phyloP scores from a whole-genome alignment of 2,797 vertebrate genomes.

The Tokudaia muenninki region DNA sequence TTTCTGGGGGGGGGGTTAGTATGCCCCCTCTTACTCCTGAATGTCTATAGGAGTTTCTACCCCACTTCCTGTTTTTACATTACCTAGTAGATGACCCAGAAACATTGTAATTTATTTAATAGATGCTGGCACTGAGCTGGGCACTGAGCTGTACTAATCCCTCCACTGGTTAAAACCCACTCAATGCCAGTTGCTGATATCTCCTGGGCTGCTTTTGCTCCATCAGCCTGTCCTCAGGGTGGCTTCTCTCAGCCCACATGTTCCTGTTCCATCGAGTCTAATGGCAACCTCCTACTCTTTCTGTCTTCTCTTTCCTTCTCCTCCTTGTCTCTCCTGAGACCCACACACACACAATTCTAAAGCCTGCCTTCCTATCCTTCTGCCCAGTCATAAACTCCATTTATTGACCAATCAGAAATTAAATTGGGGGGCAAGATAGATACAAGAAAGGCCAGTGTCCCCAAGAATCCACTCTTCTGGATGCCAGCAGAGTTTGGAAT shows the following conservation, averaged over 20 bases:
- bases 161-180: background rate
- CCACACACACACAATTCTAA: background rate
- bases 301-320: background rate
- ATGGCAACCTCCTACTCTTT: background rate
- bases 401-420: background rate
- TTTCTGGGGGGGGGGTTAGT: background rate
- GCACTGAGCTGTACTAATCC: background rate
- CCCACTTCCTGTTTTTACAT: background rate
- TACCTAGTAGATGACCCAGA: background rate
- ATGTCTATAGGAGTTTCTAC: no score
- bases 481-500: background rate
- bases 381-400: background rate
- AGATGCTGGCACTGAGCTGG: background rate
- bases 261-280: background rate
- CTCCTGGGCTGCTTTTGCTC: background rate
- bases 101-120: background rate
- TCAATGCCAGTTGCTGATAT: background rate
- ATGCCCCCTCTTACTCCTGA: background rate
- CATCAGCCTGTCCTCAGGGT: background rate
- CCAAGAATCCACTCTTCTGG: background rate
- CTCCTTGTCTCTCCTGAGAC: background rate
- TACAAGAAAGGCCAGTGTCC: background rate
- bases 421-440: background rate
- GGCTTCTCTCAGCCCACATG: background rate
- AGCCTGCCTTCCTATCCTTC: background rate